A percentile compares a stretch with the other conserved stretches of the same genome.
Conservation (phyloP, 2,797 vertebrate species). For the Halcyon smyrnensis region DNA sequence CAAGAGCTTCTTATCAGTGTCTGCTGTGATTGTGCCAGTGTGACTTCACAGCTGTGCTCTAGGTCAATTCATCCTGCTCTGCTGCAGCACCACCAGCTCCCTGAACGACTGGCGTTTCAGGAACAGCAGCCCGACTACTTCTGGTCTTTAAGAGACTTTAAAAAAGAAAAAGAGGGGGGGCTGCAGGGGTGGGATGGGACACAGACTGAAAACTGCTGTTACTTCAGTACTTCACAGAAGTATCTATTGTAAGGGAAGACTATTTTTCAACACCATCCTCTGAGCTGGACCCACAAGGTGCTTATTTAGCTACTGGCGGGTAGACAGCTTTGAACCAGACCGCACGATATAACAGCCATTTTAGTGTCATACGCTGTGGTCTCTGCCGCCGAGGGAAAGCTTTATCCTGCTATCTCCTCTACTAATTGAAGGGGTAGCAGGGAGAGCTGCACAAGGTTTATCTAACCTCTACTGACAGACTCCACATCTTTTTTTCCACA, state of each 20-base stretch:
- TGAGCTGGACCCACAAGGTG: neutral
- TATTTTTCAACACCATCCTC: neutral
- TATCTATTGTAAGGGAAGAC: neutral
- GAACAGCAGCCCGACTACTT: neutral
- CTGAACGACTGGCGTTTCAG: neutral
- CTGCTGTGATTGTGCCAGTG: slow-evolving; percentile 54
- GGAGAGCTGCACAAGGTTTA: neutral
- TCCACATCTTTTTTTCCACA: slow-evolving; percentile 11
- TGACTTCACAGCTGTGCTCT: slow-evolving; percentile 56
- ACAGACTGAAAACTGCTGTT: neutral
- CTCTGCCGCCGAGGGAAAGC: neutral
- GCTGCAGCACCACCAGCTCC: slow-evolving; percentile 3
- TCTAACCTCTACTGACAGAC: neutral
- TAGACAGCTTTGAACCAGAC: neutral
- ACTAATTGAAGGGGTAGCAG: neutral
- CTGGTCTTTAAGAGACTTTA: neutral
- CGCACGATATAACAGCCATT: neutral
- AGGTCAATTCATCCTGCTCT: slow-evolving; percentile 39
- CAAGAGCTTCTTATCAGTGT: slow-evolving; percentile 59
- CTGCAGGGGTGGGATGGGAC: rapidly evolving
- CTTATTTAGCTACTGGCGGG: neutral
- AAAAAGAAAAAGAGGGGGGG: neutral
- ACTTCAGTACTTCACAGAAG: neutral
- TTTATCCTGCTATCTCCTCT: neutral
- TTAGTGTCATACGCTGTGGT: neutral